Evolutionary conservation across 2,113 vertebrate species (phyloP), one percentile per base, ranked within the genome.

Genomic region (Numenius arquata): DNA sequence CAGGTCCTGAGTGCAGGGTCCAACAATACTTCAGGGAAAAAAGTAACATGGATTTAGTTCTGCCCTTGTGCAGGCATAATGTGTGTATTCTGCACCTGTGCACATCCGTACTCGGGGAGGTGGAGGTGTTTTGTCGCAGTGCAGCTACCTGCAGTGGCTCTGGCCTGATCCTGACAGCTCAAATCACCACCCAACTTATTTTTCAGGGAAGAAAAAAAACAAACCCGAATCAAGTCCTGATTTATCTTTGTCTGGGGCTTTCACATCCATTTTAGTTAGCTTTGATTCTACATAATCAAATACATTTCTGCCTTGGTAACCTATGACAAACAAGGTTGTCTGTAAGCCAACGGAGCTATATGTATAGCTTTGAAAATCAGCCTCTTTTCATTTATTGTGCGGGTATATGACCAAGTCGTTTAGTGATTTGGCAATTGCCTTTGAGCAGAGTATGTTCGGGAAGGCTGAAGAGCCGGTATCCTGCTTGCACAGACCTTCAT

Each of bases 81-180:
- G 13, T 19, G 65, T 12, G 53, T n/a, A 4, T 38, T 40, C 66
- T 67, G 38, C n/a, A 12, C 41, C 74, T 34, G 12, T 30, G 21
- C 72, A 5, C 0, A 0, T 29, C 75, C 38, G 12, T 41, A 8
- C 34, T 30, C 14, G 9, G 27, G 2, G 47, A 15, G 41, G 52
- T 27, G 29, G 56, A 59, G 62, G 7, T 16, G 55, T 36, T 90
- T 17, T 85, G 48, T 45, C 40, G 7, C 58, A 65, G 38, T 71
- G 56, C 74, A 72, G 48, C 34, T 45, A 13, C 70, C 74, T 47
- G 75, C 18, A 6, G 34, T 30, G 53, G 80, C 65, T 81, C 50
- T 77, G 65, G 12, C 73, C 75, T 2, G 4, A 53, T 89, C 85
- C 68, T 74, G 43, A 8, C 65, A 50, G 63, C 38, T 84, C 41